These are phyloP conservation scores for Delphinapterus leucas DNA, from an alignment of 2,113 vertebrate species.

Conservation along the genomic window DNA sequence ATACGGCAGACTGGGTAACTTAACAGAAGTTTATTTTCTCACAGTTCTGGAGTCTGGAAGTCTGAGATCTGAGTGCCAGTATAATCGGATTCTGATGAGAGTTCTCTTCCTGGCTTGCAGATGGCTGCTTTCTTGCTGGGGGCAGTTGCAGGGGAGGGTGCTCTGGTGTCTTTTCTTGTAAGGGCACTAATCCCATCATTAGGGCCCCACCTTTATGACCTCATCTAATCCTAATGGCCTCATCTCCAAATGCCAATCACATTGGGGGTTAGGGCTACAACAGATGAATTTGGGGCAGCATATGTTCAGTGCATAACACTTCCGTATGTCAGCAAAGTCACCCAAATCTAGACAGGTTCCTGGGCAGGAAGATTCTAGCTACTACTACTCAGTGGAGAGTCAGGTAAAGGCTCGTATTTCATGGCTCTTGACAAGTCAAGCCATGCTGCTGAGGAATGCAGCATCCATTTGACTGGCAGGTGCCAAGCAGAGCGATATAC, in stretches of 20 bases:
- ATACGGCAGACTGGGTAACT: background rate
- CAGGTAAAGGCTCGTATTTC: background rate
- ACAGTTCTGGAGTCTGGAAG: background rate
- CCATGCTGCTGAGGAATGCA: background rate
- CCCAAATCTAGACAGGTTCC: background rate
- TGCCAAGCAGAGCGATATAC: background rate
- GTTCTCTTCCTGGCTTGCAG: background rate
- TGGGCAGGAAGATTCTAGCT: background rate
- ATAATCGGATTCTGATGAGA: background rate
- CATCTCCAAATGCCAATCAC: background rate
- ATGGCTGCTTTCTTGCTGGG: background rate
- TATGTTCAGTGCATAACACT: background rate
- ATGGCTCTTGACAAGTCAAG: background rate
- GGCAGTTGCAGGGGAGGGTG: accelerated
- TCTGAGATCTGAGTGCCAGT: background rate
- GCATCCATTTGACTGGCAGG: background rate
- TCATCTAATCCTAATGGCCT: background rate
- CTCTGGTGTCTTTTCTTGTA: background rate
- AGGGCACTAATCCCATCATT: background rate
- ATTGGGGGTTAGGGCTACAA: background rate
- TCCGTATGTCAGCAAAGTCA: background rate
- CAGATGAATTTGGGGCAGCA: background rate
- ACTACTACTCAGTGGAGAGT: background rate
- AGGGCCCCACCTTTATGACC: background rate
- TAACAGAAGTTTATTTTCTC: background rate